Percentiles rank a stretch among this genome's conserved stretches.
These are phyloP conservation scores for Drosophila obscura DNA, from an alignment of 1,140 invertebrate species.

Conservation along the genomic window DNA sequence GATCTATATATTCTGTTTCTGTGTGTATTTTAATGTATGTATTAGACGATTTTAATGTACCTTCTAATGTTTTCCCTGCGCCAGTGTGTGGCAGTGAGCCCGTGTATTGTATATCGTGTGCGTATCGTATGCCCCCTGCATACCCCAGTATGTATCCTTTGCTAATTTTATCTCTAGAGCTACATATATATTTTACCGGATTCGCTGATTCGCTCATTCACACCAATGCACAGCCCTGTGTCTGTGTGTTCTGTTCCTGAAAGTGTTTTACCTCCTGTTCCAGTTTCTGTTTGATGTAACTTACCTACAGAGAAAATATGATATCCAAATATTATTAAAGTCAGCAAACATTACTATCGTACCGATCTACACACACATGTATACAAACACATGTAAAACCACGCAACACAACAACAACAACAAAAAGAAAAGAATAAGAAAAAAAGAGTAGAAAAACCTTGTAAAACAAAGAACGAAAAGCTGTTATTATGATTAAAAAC, in stretches of 20 bases:
- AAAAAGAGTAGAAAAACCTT: slow-evolving; percentile 18
- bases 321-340: slow-evolving; percentile 52
- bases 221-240: slow-evolving; percentile 1
- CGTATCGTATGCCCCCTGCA: no score
- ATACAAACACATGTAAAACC: slow-evolving; percentile 15
- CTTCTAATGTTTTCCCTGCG: background rate
- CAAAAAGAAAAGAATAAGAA: background rate
- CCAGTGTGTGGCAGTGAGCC: no score
- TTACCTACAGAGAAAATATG: slow-evolving; percentile 15
- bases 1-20: slow-evolving; percentile 17
- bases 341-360: slow-evolving; percentile 8
- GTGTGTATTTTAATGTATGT: slow-evolving; percentile 52
- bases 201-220: background rate
- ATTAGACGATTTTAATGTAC: slow-evolving; percentile 48
- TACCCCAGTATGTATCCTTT: background rate
- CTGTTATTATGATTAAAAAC: slow-evolving; percentile 76
- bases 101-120: no score
- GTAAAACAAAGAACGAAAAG: slow-evolving; percentile 58
- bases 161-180: slow-evolving; percentile 31
- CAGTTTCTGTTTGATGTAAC: slow-evolving; percentile 17
- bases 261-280: slow-evolving; percentile 12
- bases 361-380: background rate
- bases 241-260: no score
- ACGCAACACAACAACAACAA: slow-evolving; percentile 25
- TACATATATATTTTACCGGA: slow-evolving; percentile 24